Conservation (phyloP, 2,113 vertebrate genomes). For the Oostethus manadensis region DNA sequence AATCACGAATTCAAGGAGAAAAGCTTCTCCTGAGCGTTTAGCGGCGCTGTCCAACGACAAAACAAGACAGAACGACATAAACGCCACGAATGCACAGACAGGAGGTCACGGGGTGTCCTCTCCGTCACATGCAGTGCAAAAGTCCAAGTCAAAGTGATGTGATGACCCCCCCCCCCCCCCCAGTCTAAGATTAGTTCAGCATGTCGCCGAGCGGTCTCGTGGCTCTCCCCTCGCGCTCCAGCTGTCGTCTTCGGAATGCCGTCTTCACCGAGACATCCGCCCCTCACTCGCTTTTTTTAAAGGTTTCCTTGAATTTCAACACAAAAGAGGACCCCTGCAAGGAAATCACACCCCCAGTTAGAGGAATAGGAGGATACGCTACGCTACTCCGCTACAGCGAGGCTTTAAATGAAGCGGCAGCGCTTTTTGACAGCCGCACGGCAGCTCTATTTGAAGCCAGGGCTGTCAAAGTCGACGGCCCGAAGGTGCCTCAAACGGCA, state of each 20-base stretch:
- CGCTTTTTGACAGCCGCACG: neutral
- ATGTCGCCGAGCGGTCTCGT: slow-evolving; percentile 37
- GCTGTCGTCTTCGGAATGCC: slow-evolving; percentile 17
- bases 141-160: slow-evolving; percentile 56
- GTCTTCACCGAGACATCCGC: slow-evolving; percentile 37
- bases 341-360: neutral
- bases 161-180: slow-evolving; percentile 10
- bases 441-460: too few relatives aligned
- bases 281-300: slow-evolving; percentile 39
- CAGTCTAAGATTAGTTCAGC: slow-evolving; percentile 53
- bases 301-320: slow-evolving; percentile 48
- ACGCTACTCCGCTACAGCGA: neutral
- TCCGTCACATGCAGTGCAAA: slow-evolving; percentile 48
- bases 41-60: slow-evolving; percentile 14
- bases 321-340: slow-evolving; percentile 62
- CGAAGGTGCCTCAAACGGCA: too few relatives aligned
- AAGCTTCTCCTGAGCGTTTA: slow-evolving; percentile 17
- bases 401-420: slow-evolving; percentile 11
- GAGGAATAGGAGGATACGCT: neutral
- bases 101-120: slow-evolving; percentile 20
- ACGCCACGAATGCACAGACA: slow-evolving; percentile 33
- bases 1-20: neutral
- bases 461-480: too few relatives aligned
- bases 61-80: slow-evolving; percentile 22
- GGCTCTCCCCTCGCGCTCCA: slow-evolving; percentile 14